Base-by-base conservation (phyloP, 2,797 vertebrate species). In the Cottoperca gobio region DNA sequence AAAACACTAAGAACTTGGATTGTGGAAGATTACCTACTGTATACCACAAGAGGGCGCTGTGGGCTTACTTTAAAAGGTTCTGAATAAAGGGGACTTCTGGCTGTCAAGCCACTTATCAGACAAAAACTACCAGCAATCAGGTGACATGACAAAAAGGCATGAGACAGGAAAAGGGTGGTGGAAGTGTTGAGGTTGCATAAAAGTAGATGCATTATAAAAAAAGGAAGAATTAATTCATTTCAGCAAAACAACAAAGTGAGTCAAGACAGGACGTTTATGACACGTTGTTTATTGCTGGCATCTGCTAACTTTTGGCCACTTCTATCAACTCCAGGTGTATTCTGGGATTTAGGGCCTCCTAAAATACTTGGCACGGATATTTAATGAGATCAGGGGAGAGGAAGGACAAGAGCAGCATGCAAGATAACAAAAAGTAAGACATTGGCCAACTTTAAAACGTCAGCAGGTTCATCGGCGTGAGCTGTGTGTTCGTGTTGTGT, bases 1-100 rank as follows among this genome's bases (percentile, higher is more conserved):
- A 64, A 53, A 64, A 52, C 12, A 59, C 43, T 39, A 35, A n/a
- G n/a, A 13, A n/a, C 6, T 19, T 48, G 4, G 26, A 57, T 2
- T 26, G 14, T 43, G n/a, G 8, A 50, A 31, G 3, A 70, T 23
- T 42, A 42, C 7, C 3, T 11, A 6, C 53, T 10, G 2, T 42
- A 6, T 50, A 59, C 86, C 90, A 88, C 77, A 24, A 83, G 85
- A 65, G 83, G 88, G 84, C 78, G 23, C 55, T 24, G 10, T 83
- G 24, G 43, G 11, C 19, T 37, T 14, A 73, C 11, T 43, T 28
- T 55, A 21, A 49, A 65, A 35, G 12, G 4, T 17, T 62, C 39
- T 12, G 4, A 8, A 37, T 49, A 26, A n/a, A 0, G 2, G 5
- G 4, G 0, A 17, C 35, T 39, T 59, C 42, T 24, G 4, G 6